These are phyloP conservation scores for Lamellibrachia columna DNA, from an alignment of 2,888 invertebrate genomes.

Conservation along the genomic window DNA sequence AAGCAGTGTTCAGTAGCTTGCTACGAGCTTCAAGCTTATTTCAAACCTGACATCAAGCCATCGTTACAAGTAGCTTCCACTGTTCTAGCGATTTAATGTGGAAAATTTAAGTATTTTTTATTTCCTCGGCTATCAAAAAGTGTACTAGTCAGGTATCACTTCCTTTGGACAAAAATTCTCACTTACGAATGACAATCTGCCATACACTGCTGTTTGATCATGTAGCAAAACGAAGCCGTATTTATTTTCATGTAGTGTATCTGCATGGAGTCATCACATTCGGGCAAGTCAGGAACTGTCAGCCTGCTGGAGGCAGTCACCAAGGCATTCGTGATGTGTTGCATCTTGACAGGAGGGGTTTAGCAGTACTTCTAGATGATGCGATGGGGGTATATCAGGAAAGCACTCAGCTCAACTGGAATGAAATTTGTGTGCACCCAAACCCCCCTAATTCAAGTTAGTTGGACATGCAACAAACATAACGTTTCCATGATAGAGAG, in stretches of 20 bases:
- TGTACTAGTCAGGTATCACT: no score
- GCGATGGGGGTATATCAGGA: neutral
- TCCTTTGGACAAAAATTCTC: no score
- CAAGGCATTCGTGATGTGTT: neutral
- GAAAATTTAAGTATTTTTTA: no score
- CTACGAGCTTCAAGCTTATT: neutral
- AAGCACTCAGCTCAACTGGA: neutral
- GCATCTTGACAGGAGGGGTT: neutral
- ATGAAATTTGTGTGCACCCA: constrained; percentile 4
- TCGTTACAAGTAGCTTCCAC: neutral
- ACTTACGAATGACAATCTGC: neutral
- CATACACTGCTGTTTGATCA: neutral
- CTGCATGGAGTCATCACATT: neutral
- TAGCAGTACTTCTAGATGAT: neutral
- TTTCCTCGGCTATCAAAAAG: no score
- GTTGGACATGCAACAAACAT: neutral
- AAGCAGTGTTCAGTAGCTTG: neutral
- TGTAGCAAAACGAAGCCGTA: neutral
- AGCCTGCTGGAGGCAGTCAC: neutral
- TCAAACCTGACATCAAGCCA: neutral
- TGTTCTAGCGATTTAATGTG: neutral
- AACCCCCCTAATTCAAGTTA: neutral
- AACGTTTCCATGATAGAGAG: neutral
- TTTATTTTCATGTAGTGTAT: neutral
- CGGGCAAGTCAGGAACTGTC: neutral